Base-by-base conservation (phyloP, 2,113 vertebrate species). In the Grus americana region DNA sequence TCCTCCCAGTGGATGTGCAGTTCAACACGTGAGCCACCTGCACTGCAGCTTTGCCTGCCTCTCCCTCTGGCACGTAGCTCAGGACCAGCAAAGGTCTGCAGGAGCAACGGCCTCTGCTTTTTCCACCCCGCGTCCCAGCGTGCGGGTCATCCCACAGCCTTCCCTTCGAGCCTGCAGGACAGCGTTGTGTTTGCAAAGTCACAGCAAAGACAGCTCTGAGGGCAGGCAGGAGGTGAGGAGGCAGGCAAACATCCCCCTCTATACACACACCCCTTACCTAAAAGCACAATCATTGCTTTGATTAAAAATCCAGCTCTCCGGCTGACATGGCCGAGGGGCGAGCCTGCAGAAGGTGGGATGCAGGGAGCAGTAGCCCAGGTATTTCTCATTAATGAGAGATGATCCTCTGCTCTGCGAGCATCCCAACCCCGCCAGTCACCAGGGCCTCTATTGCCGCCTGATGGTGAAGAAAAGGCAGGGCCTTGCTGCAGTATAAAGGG, bases 231-330 rank as follows among this genome's bases (percentile, higher is more conserved):
- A 44, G 26, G 36, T 19, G 36, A 76, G 68, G 40, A 40, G 26
- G 36, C 16, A 67, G 46, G 32, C 30, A 57, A 79, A 13, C 58
- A 38, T 17, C 47, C 44, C 32, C 5, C 32, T 74, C 50, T 9
- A 8, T 58, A 20, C 29, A 19, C 26, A 6, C 21, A 1, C 6
- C 14, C 19, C 44, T 81, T 52, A 16, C 57, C 72, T 71, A 47
- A 72, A 62, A 92, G n/a, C 75, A 73, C 73, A 65, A 19, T 5
- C 38, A 3, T 18, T 10, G 29, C 82, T 90, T 94, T 86, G 68
- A 91, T 95, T 65, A 84, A 95, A 84, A 78, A 86, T 70, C 58
- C 93, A 90, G 27, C 68, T 67, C n/a, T 75, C 80, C 66, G 54
- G 61, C 76, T 74, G 70, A 63, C 49, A 8, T 3, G 52, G 83